phyloP scores from a whole-genome alignment of 2,888 invertebrate genomes.

The Iselma pallidipennis region DNA sequence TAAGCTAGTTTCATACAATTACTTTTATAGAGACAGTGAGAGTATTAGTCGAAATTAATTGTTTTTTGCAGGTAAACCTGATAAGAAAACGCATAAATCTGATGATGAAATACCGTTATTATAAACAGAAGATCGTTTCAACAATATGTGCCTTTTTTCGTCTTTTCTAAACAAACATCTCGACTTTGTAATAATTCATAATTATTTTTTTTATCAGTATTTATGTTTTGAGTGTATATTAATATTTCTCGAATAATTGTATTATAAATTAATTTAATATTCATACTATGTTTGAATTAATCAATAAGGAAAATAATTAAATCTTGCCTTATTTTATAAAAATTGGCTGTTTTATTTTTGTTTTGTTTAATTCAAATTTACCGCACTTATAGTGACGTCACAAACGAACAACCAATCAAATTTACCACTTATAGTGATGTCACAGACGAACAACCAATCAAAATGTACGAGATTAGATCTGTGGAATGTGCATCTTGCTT shows the following conservation, averaged over 20 bases:
- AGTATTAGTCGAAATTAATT: neutral
- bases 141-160: neutral
- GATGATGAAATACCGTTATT: conserved; percentile 36
- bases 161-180: neutral
- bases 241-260: neutral
- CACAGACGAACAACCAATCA: neutral
- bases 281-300: neutral
- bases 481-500: neutral
- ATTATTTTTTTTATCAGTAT: neutral
- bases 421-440: too few relatives aligned
- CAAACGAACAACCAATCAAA: neutral
- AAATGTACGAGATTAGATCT: too few relatives aligned
- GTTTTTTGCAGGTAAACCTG: conserved; percentile 32
- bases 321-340: neutral
- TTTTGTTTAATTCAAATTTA: neutral
- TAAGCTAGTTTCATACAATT: neutral
- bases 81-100: conserved; percentile 29
- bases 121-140: conserved; percentile 18
- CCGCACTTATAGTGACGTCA: neutral
- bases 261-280: neutral
- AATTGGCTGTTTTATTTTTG: neutral
- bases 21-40: too few relatives aligned
- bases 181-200: neutral
- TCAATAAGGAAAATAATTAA: neutral
- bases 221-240: neutral